These are phyloP conservation scores for Holothuria glaberrima DNA, from an alignment of 35 echinoderm and acorn worm species.

Conservation along the genomic window DNA sequence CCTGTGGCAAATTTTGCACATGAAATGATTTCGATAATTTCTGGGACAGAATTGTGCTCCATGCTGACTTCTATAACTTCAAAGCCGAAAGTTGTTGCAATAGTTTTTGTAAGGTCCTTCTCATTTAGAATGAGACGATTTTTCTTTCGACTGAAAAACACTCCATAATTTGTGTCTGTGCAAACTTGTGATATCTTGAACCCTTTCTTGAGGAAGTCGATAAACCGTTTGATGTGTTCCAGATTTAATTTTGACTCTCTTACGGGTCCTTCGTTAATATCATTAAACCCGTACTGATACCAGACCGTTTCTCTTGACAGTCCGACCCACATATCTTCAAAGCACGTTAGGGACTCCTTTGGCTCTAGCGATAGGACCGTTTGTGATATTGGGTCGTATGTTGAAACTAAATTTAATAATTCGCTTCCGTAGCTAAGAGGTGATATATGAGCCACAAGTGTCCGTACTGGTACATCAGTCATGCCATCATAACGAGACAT, in stretches of 20 bases:
- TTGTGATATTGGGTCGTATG: neutral
- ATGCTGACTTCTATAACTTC: neutral
- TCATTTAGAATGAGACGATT: conserved; percentile 15
- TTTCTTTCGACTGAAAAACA: neutral
- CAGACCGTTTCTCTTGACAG: conserved; percentile 9
- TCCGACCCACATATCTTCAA: conserved; percentile 5
- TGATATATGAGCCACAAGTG: neutral
- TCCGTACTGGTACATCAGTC: neutral
- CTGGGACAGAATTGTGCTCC: neutral
- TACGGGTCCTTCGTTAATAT: neutral
- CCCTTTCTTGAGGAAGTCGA: neutral
- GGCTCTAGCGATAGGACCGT: neutral
- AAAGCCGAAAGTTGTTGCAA: neutral
- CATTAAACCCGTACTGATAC: conserved; percentile 28
- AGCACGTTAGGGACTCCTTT: neutral
- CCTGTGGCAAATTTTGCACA: neutral
- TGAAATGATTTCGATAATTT: neutral
- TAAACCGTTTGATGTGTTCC: neutral
- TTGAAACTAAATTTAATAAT: neutral
- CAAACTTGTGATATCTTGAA: neutral
- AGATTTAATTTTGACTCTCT: neutral
- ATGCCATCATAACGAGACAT: neutral
- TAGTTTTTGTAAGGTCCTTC: neutral
- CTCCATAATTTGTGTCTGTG: neutral
- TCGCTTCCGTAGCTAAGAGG: neutral